These are phyloP conservation scores for Hymenochirus boettgeri DNA, from an alignment of 2,113 vertebrate species.

Conservation along the genomic window DNA sequence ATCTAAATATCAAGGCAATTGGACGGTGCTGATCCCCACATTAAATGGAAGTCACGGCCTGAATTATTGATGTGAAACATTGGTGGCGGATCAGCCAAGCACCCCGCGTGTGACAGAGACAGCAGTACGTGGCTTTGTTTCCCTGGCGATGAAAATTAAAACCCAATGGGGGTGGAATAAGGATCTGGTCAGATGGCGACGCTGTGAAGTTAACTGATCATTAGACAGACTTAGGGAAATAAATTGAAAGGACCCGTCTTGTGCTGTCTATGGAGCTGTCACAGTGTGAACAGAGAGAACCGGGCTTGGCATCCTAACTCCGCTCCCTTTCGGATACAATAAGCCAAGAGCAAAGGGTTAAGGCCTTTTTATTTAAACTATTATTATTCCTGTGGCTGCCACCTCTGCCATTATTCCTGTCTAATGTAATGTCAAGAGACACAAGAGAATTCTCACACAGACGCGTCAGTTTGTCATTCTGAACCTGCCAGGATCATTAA, in stretches of 20 bases:
- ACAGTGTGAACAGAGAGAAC: not conserved
- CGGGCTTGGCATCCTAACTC: slow-evolving; percentile 2
- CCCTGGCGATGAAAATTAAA: slow-evolving; percentile 2
- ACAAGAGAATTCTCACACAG: not conserved
- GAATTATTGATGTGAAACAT: slow-evolving; percentile 38
- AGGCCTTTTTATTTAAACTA: not conserved
- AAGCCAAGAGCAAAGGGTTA: not conserved
- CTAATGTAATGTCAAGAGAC: slow-evolving; percentile 19
- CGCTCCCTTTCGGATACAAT: not conserved
- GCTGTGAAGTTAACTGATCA: not conserved
- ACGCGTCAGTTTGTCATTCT: not conserved
- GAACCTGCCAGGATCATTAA: not conserved
- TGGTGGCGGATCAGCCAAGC: slow-evolving; percentile 25
- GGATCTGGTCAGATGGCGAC: slow-evolving; percentile 2
- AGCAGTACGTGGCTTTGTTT: slow-evolving; percentile 20
- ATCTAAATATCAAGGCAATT: slow-evolving; percentile 21
- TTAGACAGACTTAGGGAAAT: not conserved
- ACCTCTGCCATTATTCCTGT: slow-evolving; percentile 7
- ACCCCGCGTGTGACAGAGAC: slow-evolving; percentile 17
- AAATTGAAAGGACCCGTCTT: not conserved
- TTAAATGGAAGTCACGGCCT: slow-evolving; percentile 23
- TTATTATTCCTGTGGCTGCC: slow-evolving; percentile 1
- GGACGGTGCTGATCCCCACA: slow-evolving; percentile 12
- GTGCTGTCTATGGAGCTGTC: not conserved
- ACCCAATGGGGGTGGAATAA: too few species aligned